phyloP scores from a whole-genome alignment of 2,888 invertebrate genomes.

The Metacarcinus magister region DNA sequence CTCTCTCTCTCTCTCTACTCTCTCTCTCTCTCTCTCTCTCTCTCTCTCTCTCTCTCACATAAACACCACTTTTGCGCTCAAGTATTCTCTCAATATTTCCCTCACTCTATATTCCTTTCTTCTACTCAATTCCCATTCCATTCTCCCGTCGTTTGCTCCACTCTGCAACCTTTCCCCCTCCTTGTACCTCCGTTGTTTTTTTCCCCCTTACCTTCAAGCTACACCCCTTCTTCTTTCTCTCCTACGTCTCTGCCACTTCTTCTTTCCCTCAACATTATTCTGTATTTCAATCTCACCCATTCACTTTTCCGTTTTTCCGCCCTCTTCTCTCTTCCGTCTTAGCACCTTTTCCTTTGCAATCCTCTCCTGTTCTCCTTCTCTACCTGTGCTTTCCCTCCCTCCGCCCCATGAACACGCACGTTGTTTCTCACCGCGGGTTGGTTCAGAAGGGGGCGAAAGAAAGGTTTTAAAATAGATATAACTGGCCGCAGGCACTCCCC shows the following conservation, averaged over 20 bases:
- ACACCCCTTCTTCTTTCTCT: neutral
- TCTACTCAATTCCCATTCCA: neutral
- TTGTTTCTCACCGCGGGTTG: conserved; percentile 22
- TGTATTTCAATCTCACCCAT: neutral
- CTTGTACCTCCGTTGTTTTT: neutral
- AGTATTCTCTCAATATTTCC: neutral
- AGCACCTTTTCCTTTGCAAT: neutral
- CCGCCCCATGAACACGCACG: neutral
- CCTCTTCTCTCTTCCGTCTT: neutral
- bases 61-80: too few relatives aligned
- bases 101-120: neutral
- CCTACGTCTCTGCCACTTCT: neutral
- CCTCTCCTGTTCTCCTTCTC: neutral
- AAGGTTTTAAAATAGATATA: neutral
- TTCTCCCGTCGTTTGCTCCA: neutral
- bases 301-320: neutral
- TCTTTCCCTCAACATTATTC: neutral
- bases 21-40: neutral
- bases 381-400: neutral
- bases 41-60: neutral
- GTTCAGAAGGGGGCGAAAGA: neutral
- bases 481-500: neutral
- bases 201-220: too few relatives aligned
- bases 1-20: neutral
- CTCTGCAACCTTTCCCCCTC: neutral